A percentile compares a stretch with the other conserved stretches of the same genome.
phyloP scores from a whole-genome alignment of 2,113 vertebrate species.

The Dicaeum eximium region DNA sequence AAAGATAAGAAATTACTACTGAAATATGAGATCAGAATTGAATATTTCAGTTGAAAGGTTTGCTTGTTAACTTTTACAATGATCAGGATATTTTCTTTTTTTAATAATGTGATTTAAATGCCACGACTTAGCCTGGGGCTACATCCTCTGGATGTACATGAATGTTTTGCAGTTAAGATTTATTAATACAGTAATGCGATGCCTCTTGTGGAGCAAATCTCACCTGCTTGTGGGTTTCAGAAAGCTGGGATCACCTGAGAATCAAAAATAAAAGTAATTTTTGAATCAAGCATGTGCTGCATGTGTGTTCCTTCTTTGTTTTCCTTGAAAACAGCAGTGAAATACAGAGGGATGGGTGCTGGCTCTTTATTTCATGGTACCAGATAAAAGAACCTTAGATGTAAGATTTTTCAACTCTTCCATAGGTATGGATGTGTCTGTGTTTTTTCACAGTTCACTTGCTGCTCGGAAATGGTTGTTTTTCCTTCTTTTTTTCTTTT shows the following conservation, averaged over 20 bases:
- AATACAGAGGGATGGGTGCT: neutral
- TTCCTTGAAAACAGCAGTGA: neutral
- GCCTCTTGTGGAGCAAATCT: neutral
- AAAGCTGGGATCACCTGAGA: neutral
- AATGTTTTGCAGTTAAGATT: neutral
- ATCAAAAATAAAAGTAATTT: neutral
- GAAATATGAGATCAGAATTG: neutral
- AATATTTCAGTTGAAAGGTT: neutral
- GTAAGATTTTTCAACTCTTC: neutral
- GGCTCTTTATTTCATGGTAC: neutral
- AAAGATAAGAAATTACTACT: neutral
- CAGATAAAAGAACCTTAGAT: neutral
- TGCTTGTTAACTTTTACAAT: neutral
- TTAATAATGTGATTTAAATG: neutral
- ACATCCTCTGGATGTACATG: neutral
- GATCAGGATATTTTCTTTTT: neutral
- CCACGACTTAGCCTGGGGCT: neutral
- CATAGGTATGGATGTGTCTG: accelerated
- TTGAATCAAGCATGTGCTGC: neutral
- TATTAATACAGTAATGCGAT: neutral
- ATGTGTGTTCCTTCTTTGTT: neutral
- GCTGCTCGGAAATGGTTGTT: neutral
- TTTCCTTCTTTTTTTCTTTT: no score
- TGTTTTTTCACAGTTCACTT: neutral
- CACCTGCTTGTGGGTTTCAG: neutral